Evolutionary conservation across 2,113 vertebrate species (phyloP), one percentile per base, ranked within the genome.

Genomic region (Xiphias gladius): DNA sequence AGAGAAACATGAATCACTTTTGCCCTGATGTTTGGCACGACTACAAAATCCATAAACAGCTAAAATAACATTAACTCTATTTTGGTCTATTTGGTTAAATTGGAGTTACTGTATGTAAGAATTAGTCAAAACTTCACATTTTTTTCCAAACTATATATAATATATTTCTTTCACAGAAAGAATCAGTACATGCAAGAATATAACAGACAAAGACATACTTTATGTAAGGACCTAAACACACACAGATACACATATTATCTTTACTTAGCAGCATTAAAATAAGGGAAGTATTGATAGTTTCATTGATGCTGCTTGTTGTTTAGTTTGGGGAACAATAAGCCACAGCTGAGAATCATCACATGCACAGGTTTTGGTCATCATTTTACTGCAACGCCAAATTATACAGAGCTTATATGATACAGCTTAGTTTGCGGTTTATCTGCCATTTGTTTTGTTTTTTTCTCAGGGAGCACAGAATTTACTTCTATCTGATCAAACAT

Each of bases 81-180:
- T 77, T 86, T 82, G 73, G 62, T 87, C 94, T 93, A 94, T 88
- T 83, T 86, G 86, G 87, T 93, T 94, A 92, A 92, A 79, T 80
- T 70, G 67, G 62, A 79, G 91, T 90, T 85, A 89, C 78, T 88
- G 87, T 84, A 91, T 85, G 80, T 22, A 87, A 90, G 48, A 93
- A 94, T 94, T 91, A 94, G 90, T 91, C 93, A 93, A 93, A 95
- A 95, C 90, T 91, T 96, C 94, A 95, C 91, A 93, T 95, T 95
- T 93, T 92, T 78, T 90, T 94, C 94, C 85, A 86, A 84, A 88
- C 85, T 92, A 94, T 89, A 83, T 88, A 95, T 94, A 94, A 93
- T 89, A 91, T 50, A 91, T 94, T 92, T 97, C 96, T 97, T 97
- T 97, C 96, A 97, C 80, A 96, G 96, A 97, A 97, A 97, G 96